Conservation (phyloP, 2,797 vertebrate genomes). For the Falco novaeseelandiae region DNA sequence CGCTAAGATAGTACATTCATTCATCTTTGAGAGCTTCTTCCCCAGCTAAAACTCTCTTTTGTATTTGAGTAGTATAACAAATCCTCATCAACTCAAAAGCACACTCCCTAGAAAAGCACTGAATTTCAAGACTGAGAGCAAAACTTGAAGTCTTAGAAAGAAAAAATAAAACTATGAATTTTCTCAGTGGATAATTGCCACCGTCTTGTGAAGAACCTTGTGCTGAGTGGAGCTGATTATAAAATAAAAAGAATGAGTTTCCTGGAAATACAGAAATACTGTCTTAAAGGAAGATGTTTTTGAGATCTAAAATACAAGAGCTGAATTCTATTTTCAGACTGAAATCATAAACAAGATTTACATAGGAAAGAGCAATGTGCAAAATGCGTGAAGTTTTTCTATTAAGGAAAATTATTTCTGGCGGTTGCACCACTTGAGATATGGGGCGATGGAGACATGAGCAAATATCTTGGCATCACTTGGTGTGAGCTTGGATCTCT, state of each 20-base stretch:
- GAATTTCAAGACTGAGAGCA: not conserved
- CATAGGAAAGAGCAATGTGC: not conserved
- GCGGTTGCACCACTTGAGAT: conserved; percentile 22
- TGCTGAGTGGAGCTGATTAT: not conserved
- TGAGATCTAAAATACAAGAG: not conserved
- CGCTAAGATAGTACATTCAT: not conserved
- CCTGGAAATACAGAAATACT: not conserved
- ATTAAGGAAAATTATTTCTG: conserved; percentile 23
- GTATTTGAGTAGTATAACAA: not conserved
- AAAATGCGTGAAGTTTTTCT: not conserved
- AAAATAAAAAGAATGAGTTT: not conserved
- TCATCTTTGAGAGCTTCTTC: not conserved
- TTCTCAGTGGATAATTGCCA: not conserved
- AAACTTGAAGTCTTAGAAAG: not conserved
- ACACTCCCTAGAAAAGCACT: not conserved
- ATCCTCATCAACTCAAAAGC: not conserved
- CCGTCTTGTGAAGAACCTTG: not conserved
- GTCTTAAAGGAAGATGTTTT: not conserved
- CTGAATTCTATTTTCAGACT: not conserved
- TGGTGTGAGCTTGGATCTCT: conserved; percentile 25
- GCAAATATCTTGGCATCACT: conserved; percentile 33
- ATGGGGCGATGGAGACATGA: not conserved
- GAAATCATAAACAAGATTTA: not conserved
- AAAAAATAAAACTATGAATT: not conserved
- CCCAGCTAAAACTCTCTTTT: not conserved